Evolutionary conservation across 1,140 invertebrate species (phyloP), one percentile per base, ranked within the genome.

Genomic region (Galendromus occidentalis): DNA sequence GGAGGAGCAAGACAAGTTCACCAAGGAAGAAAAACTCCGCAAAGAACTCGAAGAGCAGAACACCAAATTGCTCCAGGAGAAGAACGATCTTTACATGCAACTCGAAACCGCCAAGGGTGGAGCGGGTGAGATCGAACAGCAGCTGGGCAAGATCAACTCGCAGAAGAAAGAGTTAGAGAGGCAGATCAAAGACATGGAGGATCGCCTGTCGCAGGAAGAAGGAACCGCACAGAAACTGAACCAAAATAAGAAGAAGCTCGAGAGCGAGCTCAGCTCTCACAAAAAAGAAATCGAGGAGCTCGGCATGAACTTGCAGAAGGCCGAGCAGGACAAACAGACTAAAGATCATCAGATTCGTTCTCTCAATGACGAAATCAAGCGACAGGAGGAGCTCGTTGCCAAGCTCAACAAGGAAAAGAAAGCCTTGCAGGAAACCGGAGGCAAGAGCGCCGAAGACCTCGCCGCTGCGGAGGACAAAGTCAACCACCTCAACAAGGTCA

Each of bases 361-460:
- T 42, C 74, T 82, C 25, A 71, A 73, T 47, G 71, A 77, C 65
- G 77, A 79, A 70, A 80, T 83, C 74, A 77, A 79, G 28, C 71
- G 76, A 42, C 80, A 80, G 70, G 80, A 82, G 69, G 81, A 82
- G 67, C 69, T 75, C 30, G 77, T 82, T 65, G 76, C 78, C 67
- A 82, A 81, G 71, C 69, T 81, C 64, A 75, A 74, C 70, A 80
- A 80, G 69, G 80, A 81, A 67, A 81, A 80, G 73, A 82, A 81
- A 72, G 73, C 73, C 44, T 71, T 80, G 66, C 79, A 81, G 51
- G 80, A 82, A 69, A 67, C 70, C 63, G 74, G 76, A 66, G 76
- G 78, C 68, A 80, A 79, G 71, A 75, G 78, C 7, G 65, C 73
- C 64, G 80, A 79, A 66, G 75, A 78, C 66, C 73, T 81, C 6